Evolutionary conservation across 2,888 invertebrate genomes (phyloP), one percentile per base, ranked within the genome.

Genomic region (Drosophila paracracens): DNA sequence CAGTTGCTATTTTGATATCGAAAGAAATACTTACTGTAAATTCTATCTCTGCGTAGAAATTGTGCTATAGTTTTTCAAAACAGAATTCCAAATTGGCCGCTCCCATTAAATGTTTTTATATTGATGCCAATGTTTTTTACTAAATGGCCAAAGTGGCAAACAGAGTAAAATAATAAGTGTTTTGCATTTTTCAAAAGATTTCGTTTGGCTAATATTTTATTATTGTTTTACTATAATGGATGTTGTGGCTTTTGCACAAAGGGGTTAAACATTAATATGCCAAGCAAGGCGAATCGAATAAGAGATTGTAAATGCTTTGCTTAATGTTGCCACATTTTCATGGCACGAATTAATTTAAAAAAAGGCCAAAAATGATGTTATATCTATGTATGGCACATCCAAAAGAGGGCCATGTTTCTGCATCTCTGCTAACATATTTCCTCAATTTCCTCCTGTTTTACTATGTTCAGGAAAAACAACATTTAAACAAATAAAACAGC

Each of bases 161-260:
- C 57, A 48, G 57, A 40, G 11, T 57, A 74, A 77, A 57, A 57
- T 61, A 58, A 70, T 36, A 48, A 63, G 54, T 68, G 52, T 59
- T 74, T 59, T 46, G 52, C 58, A 52, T 63, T 43, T 60, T 53
- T 57, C 40, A 58, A 70, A 46, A 53, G 46, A 66, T 65, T 35
- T 35, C 13, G n/a, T 33, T 54, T 58, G 2, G 35, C 31, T 18
- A 13, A 48, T 4, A 21, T 33, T 69, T 68, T 59, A 10, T 68
- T 59, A 10, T 31, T 21, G 7, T 4, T 13, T 46, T 21, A 46
- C 46, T 16, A 1, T 67, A 61, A 64, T 79, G 68, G 58, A 74
- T 43, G 40, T 69, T 36, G 43, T n/a, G 53, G 53, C 36, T 29
- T 58, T 56, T 43, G n/a, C 31, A 48, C 18, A 52, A 40, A 60